A percentile compares a stretch with the other conserved stretches of the same genome.
These are phyloP conservation scores for Carettochelys insculpta DNA, from an alignment of 2,113 vertebrate genomes.

Conservation along the genomic window DNA sequence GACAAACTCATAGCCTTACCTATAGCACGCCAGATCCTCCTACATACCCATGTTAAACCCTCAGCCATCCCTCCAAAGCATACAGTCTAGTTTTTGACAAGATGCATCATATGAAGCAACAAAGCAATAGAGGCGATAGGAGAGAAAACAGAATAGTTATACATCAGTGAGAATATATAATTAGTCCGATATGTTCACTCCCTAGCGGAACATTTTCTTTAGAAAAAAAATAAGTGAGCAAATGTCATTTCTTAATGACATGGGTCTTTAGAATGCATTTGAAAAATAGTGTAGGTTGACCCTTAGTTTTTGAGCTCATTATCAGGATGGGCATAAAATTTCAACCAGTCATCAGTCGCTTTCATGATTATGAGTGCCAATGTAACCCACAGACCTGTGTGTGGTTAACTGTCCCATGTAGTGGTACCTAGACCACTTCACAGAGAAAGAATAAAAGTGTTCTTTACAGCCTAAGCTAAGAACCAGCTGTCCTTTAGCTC, in stretches of 20 bases:
- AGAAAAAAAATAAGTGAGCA: not conserved
- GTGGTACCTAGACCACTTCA: no score
- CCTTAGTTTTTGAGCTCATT: not conserved
- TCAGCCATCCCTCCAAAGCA: fast-evolving
- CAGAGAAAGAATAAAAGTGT: no score
- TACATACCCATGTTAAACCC: no score
- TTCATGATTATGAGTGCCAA: not conserved
- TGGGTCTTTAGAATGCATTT: not conserved
- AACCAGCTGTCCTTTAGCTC: no score
- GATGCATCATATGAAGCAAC: not conserved
- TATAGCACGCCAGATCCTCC: no score
- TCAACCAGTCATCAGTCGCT: not conserved
- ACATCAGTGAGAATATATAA: not conserved
- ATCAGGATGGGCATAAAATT: not conserved
- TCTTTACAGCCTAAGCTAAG: no score
- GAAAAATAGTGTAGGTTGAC: not conserved
- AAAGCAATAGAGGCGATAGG: not conserved
- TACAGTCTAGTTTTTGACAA: not conserved
- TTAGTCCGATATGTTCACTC: not conserved
- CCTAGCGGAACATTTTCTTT: not conserved
- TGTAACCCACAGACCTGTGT: no score
- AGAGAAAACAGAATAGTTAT: not conserved
- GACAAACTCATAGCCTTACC: no score
- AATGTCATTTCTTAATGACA: not conserved
- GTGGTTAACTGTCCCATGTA: no score